Percentiles rank a stretch among this genome's conserved stretches.
Evolutionary conservation across 2,113 vertebrate species (phyloP).

Genomic region (Scatophagus argus): DNA sequence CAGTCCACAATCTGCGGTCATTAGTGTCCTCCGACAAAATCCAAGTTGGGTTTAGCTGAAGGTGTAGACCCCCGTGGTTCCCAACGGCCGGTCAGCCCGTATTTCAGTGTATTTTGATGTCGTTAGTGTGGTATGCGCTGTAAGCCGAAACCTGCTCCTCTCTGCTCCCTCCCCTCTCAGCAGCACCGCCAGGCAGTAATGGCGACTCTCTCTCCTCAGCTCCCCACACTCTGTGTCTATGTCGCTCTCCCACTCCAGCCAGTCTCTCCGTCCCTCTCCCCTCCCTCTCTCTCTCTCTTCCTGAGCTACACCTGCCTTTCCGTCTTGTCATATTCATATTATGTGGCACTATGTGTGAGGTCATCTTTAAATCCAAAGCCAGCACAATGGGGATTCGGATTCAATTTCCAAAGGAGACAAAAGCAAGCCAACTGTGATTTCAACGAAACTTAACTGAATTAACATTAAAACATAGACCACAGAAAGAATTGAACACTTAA

Average conservation of each 20-base stretch:
- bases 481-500: background rate
- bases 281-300: conserved; percentile 26
- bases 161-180: conserved; percentile 76
- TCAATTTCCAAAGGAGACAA: background rate
- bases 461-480: background rate
- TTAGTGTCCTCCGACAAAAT: background rate
- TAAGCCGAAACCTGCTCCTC: conserved; percentile 80
- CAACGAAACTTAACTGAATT: background rate
- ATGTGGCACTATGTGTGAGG: background rate
- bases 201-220: conserved; percentile 76
- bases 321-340: background rate
- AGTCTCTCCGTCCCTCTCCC: conserved; percentile 16
- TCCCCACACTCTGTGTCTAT: conserved; percentile 12
- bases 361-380: background rate
- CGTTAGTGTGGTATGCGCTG: conserved; percentile 72
- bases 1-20: conserved; percentile 20
- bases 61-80: background rate
- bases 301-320: background rate
- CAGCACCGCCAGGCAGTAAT: conserved; percentile 78
- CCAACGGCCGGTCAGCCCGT: conserved; percentile 1
- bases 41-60: background rate
- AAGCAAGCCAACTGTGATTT: background rate
- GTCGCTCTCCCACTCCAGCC: conserved; percentile 34
- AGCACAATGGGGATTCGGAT: background rate
- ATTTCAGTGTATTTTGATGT: conserved; percentile 56